phyloP scores from a whole-genome alignment of 2,888 invertebrate genomes.

The Drosophila paramelanica region DNA sequence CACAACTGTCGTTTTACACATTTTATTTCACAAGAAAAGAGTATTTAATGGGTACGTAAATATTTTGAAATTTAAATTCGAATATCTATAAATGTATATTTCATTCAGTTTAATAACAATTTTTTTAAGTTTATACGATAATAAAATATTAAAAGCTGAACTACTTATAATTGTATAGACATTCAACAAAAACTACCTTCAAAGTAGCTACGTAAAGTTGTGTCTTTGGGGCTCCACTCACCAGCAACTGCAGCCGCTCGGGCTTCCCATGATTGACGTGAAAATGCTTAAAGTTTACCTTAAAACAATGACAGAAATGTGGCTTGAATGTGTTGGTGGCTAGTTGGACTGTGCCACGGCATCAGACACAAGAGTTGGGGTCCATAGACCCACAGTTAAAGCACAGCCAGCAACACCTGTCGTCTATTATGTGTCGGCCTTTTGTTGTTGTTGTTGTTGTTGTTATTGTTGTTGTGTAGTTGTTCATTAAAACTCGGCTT shows the following conservation, averaged over 20 bases:
- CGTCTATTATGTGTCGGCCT: conserved; percentile 63
- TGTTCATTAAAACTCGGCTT: conserved; percentile 73
- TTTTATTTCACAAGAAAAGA: too few species aligned
- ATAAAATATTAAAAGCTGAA: background rate
- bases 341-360: conserved; percentile 5
- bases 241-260: background rate
- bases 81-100: background rate
- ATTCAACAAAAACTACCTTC: conserved; percentile 3
- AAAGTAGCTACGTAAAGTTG: conserved; percentile 8
- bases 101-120: background rate
- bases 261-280: conserved; percentile 77
- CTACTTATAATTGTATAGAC: background rate
- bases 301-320: conserved; percentile 82
- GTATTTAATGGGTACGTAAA: too few species aligned
- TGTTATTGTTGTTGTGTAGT: conserved; percentile 8
- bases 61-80: background rate
- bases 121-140: background rate
- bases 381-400: conserved; percentile 23
- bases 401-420: conserved; percentile 68
- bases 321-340: conserved; percentile 27
- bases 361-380: conserved; percentile 19
- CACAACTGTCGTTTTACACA: too few species aligned
- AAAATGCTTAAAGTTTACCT: conserved; percentile 85
- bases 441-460: conserved; percentile 14
- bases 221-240: conserved; percentile 4